Base-by-base conservation (phyloP, 2,888 invertebrate species). In the Penaeus monodon region DNA sequence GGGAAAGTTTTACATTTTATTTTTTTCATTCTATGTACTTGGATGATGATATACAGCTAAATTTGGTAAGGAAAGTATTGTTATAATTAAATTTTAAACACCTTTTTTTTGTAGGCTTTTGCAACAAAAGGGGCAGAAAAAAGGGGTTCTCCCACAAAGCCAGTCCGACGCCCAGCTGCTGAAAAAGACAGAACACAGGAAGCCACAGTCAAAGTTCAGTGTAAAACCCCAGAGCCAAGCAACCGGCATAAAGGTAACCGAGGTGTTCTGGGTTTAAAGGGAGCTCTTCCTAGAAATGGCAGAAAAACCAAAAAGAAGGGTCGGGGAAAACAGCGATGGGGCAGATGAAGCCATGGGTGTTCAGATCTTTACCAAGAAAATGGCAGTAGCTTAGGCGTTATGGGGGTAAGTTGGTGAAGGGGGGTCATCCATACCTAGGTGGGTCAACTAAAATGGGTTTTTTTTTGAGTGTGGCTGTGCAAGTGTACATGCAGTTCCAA, bases 1-100 rank as follows among this genome's bases (percentile, higher is more conserved):
- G 90, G 92, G 91, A 80, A n/a, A 73, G 87, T n/a, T n/a, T 84
- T 38, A 3, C 20, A 17, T 78, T 3, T 44, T 24, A 10, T 44
- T 64, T 22, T 33, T 81, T 24, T 63, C 17, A 8, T 64, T 29
- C 14, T 33, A 22, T 78, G n/a, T 63, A 20, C 20, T 17, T 24
- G 10, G 14, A 63, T n/a, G 17, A n/a, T n/a, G 63, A 27, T 24
- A 57, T 57, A 27, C 24, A 57, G 27, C 20, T 24, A 22, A n/a
- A 57, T 10, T 20, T 14, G 24, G 63, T 12, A 24, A 44, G 8
- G 8, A 10, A 20, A 78, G 22, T 49, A 4, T 49, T 14, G n/a
- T 49, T 78, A 14, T 78, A 10, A 33, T 49, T 38, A n/a, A 33
- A 44, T 44, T 8, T 7, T 44, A 10, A 44, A 65, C 65, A 33